phyloP scores from a whole-genome alignment of 2,888 invertebrate species.

The Drosophila greeni region DNA sequence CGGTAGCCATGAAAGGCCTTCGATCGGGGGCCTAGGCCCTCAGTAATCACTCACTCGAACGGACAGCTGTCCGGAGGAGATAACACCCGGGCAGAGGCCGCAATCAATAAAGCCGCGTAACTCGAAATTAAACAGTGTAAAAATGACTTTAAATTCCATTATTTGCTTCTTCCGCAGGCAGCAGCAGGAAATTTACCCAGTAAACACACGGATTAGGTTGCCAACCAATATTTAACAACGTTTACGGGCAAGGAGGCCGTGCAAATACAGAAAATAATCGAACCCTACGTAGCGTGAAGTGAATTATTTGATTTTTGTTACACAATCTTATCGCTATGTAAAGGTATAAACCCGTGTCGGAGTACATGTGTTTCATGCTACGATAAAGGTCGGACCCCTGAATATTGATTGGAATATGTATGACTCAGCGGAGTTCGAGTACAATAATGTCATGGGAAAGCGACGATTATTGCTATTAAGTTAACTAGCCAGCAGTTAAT shows the following conservation, averaged over 20 bases:
- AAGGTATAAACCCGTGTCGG: conserved; percentile 1
- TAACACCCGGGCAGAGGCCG: conserved; percentile 4
- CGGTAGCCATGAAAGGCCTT: background rate
- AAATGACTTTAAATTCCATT: conserved; percentile 11
- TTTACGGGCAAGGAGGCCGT: conserved; percentile 16
- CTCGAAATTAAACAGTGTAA: conserved; percentile 23
- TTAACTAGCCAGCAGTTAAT: conserved; percentile 10
- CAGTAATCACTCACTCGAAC: conserved; percentile 6
- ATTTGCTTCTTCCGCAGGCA: conserved; percentile 14
- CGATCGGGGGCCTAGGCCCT: background rate
- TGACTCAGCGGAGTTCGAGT: conserved; percentile 13
- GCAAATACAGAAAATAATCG: conserved; percentile 22
- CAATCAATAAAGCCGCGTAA: conserved; percentile 8
- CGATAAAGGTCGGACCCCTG: conserved; percentile 12
- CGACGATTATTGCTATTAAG: conserved; percentile 1
- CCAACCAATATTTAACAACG: conserved; percentile 31
- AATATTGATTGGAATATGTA: no score
- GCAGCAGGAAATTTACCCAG: conserved; percentile 32
- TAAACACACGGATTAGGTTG: conserved; percentile 32
- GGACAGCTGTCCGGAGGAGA: conserved; percentile 22
- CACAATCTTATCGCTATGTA: conserved; percentile 42
- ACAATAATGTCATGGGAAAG: conserved; percentile 16
- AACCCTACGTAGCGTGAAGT: conserved; percentile 21
- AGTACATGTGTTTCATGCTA: conserved; percentile 11
- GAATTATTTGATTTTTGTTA: conserved; percentile 23